Evolutionary conservation across 2,797 vertebrate species (phyloP), one percentile per base, ranked within the genome.

Genomic region (Acrossocheilus fasciatus): DNA sequence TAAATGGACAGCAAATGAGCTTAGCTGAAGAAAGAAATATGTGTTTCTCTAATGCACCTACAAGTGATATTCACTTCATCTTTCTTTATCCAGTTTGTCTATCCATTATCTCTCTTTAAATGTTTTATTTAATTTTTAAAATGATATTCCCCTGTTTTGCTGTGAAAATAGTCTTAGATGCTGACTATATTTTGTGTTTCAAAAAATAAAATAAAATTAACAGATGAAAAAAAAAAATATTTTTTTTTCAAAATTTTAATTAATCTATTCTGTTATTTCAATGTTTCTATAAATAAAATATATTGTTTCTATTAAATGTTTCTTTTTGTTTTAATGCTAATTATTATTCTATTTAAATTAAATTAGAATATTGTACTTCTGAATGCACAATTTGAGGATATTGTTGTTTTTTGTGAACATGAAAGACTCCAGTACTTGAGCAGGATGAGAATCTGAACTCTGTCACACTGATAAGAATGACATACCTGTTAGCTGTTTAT

Each of bases 1-100:
- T 82, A 82, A 82, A 81, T 59, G 52, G 68, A 82, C n/a, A 82
- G n/a, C 6, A 7, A 4, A 50, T 12, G 36, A 82, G 14, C 34
- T 54, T 1, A 23, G 30, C 11, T 54, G 34, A 70, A 82, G 36
- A 30, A 26, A 30, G 8, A 54, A 52, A 52, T 6, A 52, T 5
- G 12, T 50, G 50, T 52, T 52, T 52, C 50, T 52, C 50, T 52
- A 52, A 52, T 52, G 50, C 50, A 52, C 50, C 50, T 6, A 52
- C 5, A 17, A 50, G 47, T 17, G 47, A 52, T 17, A 52, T 52
- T 52, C 50, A 50, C 47, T 50, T 15, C 14, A 15, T 50, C 47
- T 50, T 50, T 50, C 12, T 50, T 12, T 50, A 2, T 50, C 47
- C 12, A 17, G 50, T 6, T 59, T 10, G 23, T 59, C 23, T 59